Conservation (phyloP, 2,888 invertebrate genomes). For the Cancer borealis region DNA sequence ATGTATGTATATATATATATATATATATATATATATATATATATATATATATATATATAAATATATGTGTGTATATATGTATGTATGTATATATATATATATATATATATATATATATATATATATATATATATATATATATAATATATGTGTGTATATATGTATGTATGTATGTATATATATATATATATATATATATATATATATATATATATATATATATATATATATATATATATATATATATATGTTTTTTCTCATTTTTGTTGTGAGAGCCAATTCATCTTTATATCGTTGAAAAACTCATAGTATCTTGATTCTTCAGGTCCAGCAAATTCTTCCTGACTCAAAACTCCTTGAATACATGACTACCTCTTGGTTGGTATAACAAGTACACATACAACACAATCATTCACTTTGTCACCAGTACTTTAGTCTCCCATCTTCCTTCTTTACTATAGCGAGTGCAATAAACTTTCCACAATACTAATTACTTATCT, state of each 20-base stretch:
- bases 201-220: too few species aligned
- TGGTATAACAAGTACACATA: not conserved
- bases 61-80: not conserved
- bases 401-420: not conserved
- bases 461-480: not conserved
- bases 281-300: not conserved
- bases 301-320: not conserved
- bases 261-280: not conserved
- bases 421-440: not conserved
- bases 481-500: not conserved
- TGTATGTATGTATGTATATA: too few species aligned
- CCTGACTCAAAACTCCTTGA: not conserved
- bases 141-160: too few species aligned
- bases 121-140: too few species aligned
- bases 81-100: too few species aligned
- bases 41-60: constrained; percentile 40
- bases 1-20: constrained; percentile 49
- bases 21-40: constrained; percentile 55
- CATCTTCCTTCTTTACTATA: not conserved
- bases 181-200: too few species aligned
- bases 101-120: too few species aligned
- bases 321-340: not conserved
- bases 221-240: too few species aligned
- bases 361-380: not conserved
- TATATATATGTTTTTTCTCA: too few species aligned